Evolutionary conservation across 2,888 invertebrate species (phyloP).

Genomic region (Drosophila robusta): DNA sequence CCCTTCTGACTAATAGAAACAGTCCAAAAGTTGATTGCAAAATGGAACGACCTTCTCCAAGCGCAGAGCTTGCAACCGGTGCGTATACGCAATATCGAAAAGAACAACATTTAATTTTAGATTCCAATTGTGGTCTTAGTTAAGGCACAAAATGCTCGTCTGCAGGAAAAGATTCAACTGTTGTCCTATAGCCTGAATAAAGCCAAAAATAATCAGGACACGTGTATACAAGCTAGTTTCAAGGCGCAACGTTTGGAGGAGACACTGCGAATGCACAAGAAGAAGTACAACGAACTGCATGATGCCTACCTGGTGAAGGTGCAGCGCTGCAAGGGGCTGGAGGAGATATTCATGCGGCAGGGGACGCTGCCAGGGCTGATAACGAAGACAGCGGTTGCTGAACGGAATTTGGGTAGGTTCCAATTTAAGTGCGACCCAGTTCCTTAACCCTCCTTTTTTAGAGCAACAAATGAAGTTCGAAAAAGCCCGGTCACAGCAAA

Average conservation of each 20-base stretch:
- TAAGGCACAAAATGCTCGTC: slow-evolving; percentile 68
- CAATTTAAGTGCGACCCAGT: too few species aligned
- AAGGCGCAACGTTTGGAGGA: slow-evolving; percentile 74
- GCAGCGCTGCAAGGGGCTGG: slow-evolving; percentile 78
- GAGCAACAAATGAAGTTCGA: slow-evolving; percentile 62
- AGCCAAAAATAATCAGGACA: slow-evolving; percentile 59
- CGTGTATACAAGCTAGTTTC: slow-evolving; percentile 76
- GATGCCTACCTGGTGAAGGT: slow-evolving; percentile 78
- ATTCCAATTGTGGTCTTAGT: slow-evolving; percentile 46
- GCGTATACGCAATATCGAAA: slow-evolving; percentile 38
- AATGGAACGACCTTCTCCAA: slow-evolving; percentile 62
- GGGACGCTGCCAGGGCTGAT: slow-evolving; percentile 82
- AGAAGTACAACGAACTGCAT: slow-evolving; percentile 80
- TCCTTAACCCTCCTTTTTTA: slow-evolving; percentile 2
- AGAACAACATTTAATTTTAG: not conserved
- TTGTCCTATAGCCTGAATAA: slow-evolving; percentile 72
- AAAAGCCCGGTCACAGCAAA: slow-evolving; percentile 48
- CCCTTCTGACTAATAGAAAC: slow-evolving; percentile 38
- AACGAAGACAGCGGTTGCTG: slow-evolving; percentile 78
- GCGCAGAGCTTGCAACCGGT: slow-evolving; percentile 70
- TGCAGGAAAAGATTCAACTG: slow-evolving; percentile 77
- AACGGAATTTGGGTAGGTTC: slow-evolving; percentile 52
- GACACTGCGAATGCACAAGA: slow-evolving; percentile 75
- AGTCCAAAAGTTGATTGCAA: slow-evolving; percentile 20
- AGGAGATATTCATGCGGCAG: slow-evolving; percentile 78